A percentile compares a stretch with the other conserved stretches of the same genome.
Evolutionary conservation across 1,140 invertebrate species (phyloP).

Genomic region (Microvelia longipes): DNA sequence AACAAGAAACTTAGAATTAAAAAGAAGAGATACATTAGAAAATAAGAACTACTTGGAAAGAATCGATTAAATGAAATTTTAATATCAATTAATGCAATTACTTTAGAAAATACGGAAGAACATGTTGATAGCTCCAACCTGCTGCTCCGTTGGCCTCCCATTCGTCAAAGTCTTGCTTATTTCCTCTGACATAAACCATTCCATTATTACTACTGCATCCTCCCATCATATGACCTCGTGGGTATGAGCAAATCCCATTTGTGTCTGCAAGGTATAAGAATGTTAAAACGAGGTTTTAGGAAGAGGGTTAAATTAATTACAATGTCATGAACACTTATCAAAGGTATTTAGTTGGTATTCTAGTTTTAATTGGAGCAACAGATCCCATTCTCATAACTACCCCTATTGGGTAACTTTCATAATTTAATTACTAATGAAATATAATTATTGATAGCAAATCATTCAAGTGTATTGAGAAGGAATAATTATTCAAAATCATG

Average conservation of each 20-base stretch:
- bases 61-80: too few species aligned
- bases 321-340: background rate
- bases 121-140: constrained; percentile 42
- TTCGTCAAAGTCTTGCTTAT: constrained; percentile 42
- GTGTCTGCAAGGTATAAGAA: background rate
- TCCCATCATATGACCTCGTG: constrained; percentile 52
- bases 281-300: background rate
- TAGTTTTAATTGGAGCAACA: background rate
- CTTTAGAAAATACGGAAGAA: constrained; percentile 40
- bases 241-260: constrained; percentile 38
- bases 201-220: constrained; percentile 64
- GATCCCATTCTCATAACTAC: background rate
- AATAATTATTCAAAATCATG: too few species aligned
- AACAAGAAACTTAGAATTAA: too few species aligned
- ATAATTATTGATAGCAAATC: too few species aligned
- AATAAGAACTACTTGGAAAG: too few species aligned
- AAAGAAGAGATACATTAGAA: too few species aligned
- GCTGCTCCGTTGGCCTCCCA: constrained; percentile 41
- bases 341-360: background rate
- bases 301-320: background rate
- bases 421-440: too few species aligned
- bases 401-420: too few species aligned
- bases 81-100: too few species aligned
- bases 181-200: constrained; percentile 62
- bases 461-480: too few species aligned